Evolutionary conservation across 23 tunicate species (phyloP), one percentile per base, ranked within the genome.

Genomic region (Oikopleura dioica): DNA sequence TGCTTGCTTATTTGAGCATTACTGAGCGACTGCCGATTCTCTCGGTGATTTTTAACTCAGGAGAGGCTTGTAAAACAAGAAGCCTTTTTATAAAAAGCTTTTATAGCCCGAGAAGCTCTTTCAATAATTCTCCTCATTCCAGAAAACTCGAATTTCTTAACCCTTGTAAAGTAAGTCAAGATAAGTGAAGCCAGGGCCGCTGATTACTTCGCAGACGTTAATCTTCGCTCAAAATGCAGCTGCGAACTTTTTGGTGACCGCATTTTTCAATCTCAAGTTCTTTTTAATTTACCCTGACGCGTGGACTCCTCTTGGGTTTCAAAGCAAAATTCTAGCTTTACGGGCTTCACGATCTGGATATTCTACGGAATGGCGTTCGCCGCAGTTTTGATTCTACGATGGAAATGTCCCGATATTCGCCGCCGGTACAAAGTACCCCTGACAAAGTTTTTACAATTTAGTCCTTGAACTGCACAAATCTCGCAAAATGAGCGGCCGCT

Each of bases 321-420:
- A 44, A 9, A 9, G 9, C 9, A 9, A 44, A 9, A 12, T 63
- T 63, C 2, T 2, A 63, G 72, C 72, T 63, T 16, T 28, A 63
- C 72, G 16, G 72, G 72, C 2, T 63, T 63, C n/a, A 63, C 72
- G 30, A 63, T 63, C 2, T 63, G 72, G 72, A 29, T 63, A 2
- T 63, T 63, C 72, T 63, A 63, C n/a, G 72, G 72, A 21, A 2
- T 63, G 30, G n/a, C n/a, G 72, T 63, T 63, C n/a, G 31, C n/a
- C n/a, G 16, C 72, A 4, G 72, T 63, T 26, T 23, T 63, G 2
- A 16, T 29, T 26, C n/a, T 63, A 28, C 72, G 72, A 2, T 44
- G 21, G 9, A 44, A 44, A 44, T 44, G 55, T 44, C 55, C 55
- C 16, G 55, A 44, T 21, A 9, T 63, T 16, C 16, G n/a, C 26